Percentiles rank a stretch among this genome's conserved stretches.
Conservation (phyloP, 2,888 invertebrate species). For the Eumerus sabulonum region DNA sequence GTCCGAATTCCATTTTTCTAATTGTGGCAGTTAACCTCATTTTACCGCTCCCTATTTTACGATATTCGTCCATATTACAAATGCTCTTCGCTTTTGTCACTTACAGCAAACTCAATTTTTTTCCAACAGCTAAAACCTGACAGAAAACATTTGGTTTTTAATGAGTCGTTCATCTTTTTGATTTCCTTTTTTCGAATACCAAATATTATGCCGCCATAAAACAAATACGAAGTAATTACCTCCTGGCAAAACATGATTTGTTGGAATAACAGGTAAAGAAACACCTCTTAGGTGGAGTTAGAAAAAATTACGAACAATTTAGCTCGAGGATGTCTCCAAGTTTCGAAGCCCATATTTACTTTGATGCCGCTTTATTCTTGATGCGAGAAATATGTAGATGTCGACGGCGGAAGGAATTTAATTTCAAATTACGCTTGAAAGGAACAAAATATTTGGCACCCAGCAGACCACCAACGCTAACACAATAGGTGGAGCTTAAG, state of each 20-base stretch:
- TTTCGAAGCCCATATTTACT: slow-evolving; percentile 1
- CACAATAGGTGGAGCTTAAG: no score
- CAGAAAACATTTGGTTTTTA: slow-evolving; percentile 56
- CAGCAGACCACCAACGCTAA: slow-evolving; percentile 23
- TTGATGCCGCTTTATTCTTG: slow-evolving; percentile 1
- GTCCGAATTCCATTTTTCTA: no score
- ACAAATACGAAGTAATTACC: slow-evolving; percentile 33
- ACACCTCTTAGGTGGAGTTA: slow-evolving; percentile 2
- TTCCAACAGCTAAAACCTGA: slow-evolving; percentile 48
- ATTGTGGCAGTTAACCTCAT: no score
- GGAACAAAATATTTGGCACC: slow-evolving; percentile 43
- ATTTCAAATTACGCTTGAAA: slow-evolving; percentile 44
- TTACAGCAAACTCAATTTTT: slow-evolving; percentile 44
- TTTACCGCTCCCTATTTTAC: no score
- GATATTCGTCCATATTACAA: no score
- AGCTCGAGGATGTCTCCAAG: not conserved
- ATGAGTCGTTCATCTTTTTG: slow-evolving; percentile 53
- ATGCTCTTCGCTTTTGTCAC: no score
- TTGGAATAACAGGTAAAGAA: not conserved
- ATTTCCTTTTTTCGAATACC: no score
- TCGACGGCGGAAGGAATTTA: slow-evolving; percentile 32
- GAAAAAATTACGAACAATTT: no score
- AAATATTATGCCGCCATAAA: no score
- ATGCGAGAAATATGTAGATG: slow-evolving; percentile 10
- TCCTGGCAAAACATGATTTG: not conserved